Percentiles rank a stretch among this genome's conserved stretches.
phyloP scores from a whole-genome alignment of 2,888 invertebrate genomes.

The Myopa tessellatipennis region DNA sequence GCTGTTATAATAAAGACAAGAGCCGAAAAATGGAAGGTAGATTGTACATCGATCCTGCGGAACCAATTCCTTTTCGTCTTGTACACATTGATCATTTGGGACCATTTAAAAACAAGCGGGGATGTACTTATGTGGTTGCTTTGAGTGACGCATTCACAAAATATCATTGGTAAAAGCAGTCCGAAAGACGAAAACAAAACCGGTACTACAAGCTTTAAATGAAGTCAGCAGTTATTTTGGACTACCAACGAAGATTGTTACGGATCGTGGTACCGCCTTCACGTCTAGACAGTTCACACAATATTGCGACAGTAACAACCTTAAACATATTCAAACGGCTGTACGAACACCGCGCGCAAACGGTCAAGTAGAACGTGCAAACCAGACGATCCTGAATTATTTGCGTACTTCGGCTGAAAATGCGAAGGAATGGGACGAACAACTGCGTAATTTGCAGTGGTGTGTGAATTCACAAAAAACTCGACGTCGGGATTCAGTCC shows the following conservation, averaged over 20 bases:
- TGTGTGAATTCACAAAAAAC: slow-evolving; percentile 8
- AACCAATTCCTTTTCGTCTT: too few relatives aligned
- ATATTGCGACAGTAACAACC: not conserved
- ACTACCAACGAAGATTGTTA: not conserved
- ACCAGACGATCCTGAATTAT: slow-evolving; percentile 18
- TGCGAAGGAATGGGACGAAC: slow-evolving; percentile 9
- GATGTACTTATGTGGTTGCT: not conserved
- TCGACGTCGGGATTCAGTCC: slow-evolving; percentile 28
- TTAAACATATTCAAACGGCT: slow-evolving; percentile 11
- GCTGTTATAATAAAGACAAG: too few relatives aligned
- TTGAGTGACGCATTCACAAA: not conserved
- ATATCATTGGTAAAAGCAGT: not conserved
- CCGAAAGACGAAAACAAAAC: not conserved
- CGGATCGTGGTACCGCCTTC: slow-evolving; percentile 1
- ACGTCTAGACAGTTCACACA: not conserved
- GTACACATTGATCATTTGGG: too few relatives aligned
- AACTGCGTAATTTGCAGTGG: slow-evolving; percentile 7
- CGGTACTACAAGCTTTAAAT: too few relatives aligned
- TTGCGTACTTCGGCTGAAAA: not conserved
- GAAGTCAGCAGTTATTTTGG: slow-evolving; percentile 5
- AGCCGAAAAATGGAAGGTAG: too few relatives aligned
- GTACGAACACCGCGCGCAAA: slow-evolving; percentile 25
- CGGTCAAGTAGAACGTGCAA: slow-evolving; percentile 26
- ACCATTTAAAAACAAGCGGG: slow-evolving; percentile 1
- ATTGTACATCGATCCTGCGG: too few relatives aligned